Base-by-base conservation (phyloP, 2,888 invertebrate genomes). In the Petrolisthes cinctipes region DNA sequence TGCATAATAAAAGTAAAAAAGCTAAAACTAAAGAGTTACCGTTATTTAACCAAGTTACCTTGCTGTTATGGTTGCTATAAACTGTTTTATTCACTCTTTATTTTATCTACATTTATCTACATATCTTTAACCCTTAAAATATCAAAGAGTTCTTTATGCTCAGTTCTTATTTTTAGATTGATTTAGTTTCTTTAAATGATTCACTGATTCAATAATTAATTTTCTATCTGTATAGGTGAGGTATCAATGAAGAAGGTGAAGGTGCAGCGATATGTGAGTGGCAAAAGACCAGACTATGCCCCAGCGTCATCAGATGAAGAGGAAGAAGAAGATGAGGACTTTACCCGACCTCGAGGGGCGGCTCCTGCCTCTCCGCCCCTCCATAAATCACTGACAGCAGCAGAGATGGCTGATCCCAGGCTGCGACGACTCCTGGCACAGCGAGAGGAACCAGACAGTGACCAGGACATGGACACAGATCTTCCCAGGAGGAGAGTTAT, bases 241-340 rank as follows among this genome's bases (percentile, higher is more conserved):
- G 94, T 98, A 91, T 97, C 98, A 92, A 99, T 99, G 99, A 97
- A 99, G 94, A 99, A 99, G 93, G 99, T 99, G 57, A 99, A 99
- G 94, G 99, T 99, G 0, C 98, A 97, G 92, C 95, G 99, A 84
- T 99, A 99, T 93, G 98, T 99, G 89, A 98, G 99, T 56, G 99
- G 99, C 89, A 99, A 99, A 94, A 95, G 97, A 91, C 98, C 98
- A 23, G 98, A 98, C 92, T 99, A 98, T 94, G 98, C 99, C 3
- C 97, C 97, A 92, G 95, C 95, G 61, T 95, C 95, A 17, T 96
- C 96, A 88, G 97, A 97, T 82, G 97, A 97, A 57, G 97, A 97
- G 91, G 97, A 97, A 61, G 84, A 82, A 81, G 90, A 88, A 83
- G 89, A 91, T 91, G 90, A 91, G 81, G 92, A 85, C 91, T 79